A percentile compares a stretch with the other conserved stretches of the same genome.
phyloP scores from a whole-genome alignment of 2,113 vertebrate genomes.

The Corapipo altera region DNA sequence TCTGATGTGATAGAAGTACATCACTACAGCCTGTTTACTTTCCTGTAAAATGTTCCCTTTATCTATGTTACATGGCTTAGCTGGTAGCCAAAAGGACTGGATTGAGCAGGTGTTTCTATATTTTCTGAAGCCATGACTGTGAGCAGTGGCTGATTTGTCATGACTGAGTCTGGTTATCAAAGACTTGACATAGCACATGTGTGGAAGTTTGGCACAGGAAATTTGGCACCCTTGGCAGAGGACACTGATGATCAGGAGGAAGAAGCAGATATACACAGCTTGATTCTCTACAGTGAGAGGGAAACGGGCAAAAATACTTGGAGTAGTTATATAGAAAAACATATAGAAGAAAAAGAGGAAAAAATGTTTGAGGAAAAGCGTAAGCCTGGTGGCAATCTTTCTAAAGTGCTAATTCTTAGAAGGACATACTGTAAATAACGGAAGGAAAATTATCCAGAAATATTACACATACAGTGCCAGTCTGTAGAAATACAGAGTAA shows the following conservation, averaged over 20 bases:
- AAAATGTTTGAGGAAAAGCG: background rate
- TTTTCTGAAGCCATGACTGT: background rate
- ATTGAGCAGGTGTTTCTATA: background rate
- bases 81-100: background rate
- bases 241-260: rapidly evolving
- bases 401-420: background rate
- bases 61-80: background rate
- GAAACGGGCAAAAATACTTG: background rate
- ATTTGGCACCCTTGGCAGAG: background rate
- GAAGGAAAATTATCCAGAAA: background rate
- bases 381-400: background rate
- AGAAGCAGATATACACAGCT: background rate
- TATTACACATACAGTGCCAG: background rate
- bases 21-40: background rate
- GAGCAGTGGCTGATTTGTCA: background rate
- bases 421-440: background rate
- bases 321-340: background rate
- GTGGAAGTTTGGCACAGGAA: background rate
- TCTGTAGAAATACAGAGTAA: background rate
- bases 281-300: background rate
- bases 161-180: background rate
- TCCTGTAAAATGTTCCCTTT: background rate
- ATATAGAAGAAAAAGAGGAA: background rate
- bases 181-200: background rate
- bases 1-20: background rate